phyloP scores from a whole-genome alignment of 2,113 vertebrate species.

The Polypterus senegalus region DNA sequence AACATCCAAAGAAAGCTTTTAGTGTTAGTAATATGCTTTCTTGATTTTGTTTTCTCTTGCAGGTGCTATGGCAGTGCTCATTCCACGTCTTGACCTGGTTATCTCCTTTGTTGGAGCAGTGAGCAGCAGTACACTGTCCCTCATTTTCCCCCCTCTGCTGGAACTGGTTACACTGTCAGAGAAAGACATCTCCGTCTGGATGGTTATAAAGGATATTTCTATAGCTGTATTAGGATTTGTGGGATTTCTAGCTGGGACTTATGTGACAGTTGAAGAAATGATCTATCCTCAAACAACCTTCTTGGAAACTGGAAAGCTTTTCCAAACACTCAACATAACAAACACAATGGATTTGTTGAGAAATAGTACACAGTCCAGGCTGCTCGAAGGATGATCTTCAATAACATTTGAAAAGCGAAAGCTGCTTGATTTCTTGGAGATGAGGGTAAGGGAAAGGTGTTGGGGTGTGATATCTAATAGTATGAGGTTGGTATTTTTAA shows the following conservation, averaged over 20 bases:
- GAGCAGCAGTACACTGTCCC: constrained; percentile 70
- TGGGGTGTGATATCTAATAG: too few species aligned
- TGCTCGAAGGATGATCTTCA: too few species aligned
- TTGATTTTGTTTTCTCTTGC: constrained; percentile 7
- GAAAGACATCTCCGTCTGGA: constrained; percentile 44
- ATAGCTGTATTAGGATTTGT: constrained; percentile 60
- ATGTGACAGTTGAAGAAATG: constrained; percentile 68
- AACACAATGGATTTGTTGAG: background rate
- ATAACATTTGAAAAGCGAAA: too few species aligned
- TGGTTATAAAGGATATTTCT: constrained; percentile 58
- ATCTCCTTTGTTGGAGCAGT: constrained; percentile 71
- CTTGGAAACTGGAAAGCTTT: constrained; percentile 19
- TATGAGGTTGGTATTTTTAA: too few species aligned
- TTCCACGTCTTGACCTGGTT: constrained; percentile 72
- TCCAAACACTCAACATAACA: constrained; percentile 32
- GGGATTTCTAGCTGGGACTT: constrained; percentile 69
- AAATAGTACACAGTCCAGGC: too few species aligned
- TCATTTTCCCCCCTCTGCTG: constrained; percentile 67
- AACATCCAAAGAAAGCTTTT: background rate
- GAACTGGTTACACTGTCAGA: constrained; percentile 67
- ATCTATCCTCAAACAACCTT: constrained; percentile 39
- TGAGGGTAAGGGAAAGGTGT: too few species aligned
- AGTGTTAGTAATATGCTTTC: background rate
- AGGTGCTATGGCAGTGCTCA: constrained; percentile 58
- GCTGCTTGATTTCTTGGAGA: too few species aligned